phyloP scores from a whole-genome alignment of 2,888 invertebrate genomes.

The Synanthedon vespiformis region DNA sequence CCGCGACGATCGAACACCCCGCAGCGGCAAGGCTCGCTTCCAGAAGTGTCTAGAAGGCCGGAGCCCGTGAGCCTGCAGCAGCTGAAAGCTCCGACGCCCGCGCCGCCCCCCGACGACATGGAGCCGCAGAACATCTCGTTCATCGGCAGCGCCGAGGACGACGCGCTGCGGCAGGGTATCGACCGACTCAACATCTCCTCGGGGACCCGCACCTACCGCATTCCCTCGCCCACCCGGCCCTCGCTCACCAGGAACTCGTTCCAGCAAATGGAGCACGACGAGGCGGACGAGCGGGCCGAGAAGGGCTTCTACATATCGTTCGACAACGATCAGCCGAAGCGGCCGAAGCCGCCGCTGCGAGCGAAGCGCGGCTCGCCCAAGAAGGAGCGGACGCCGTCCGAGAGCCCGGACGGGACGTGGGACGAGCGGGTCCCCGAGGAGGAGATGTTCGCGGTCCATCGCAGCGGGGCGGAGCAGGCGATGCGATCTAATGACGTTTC shows the following conservation, averaged over 20 bases:
- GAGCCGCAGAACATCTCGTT: conserved; percentile 94
- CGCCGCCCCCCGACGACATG: conserved; percentile 86
- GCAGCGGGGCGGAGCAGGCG: conserved; percentile 12
- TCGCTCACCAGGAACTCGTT: conserved; percentile 78
- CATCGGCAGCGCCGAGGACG: conserved; percentile 78
- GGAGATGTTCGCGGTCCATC: conserved; percentile 30
- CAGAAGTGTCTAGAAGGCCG: conserved; percentile 28
- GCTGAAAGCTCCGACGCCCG: conserved; percentile 69
- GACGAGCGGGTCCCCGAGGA: conserved; percentile 23
- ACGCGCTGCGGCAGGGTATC: conserved; percentile 74
- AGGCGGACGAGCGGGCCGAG: conserved; percentile 67
- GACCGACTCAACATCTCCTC: conserved; percentile 86
- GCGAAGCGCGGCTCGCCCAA: conserved; percentile 81
- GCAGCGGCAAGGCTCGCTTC: conserved; percentile 70
- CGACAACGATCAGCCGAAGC: conserved; percentile 87
- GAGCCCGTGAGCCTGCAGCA: conserved; percentile 66
- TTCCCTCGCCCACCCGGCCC: conserved; percentile 88
- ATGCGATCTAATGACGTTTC: conserved; percentile 24
- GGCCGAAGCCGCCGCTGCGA: conserved; percentile 89
- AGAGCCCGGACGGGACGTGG: conserved; percentile 39
- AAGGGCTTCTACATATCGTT: conserved; percentile 96
- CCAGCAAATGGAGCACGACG: conserved; percentile 62
- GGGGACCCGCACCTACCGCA: conserved; percentile 88
- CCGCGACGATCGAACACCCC: conserved; percentile 72
- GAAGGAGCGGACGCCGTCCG: conserved; percentile 69